phyloP scores from a whole-genome alignment of 2,888 invertebrate species.

The Troides oblongomaculatus region DNA sequence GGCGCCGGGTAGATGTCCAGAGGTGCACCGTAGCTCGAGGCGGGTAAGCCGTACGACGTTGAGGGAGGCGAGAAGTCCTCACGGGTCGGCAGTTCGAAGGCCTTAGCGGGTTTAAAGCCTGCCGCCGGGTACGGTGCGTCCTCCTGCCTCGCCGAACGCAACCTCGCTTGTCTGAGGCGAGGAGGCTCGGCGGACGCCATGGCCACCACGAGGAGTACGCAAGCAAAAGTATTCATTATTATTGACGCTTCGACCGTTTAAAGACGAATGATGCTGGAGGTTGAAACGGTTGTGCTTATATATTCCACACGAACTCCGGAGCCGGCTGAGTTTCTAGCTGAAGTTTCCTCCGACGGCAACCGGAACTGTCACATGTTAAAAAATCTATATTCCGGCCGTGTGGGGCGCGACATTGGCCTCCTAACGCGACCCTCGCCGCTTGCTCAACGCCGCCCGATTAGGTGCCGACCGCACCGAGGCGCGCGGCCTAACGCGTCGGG shows the following conservation, averaged over 20 bases:
- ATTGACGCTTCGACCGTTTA: constrained; percentile 53
- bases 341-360: constrained; percentile 67
- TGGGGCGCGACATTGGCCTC: constrained; percentile 72
- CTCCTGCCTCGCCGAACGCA: constrained; percentile 58
- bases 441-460: constrained; percentile 70
- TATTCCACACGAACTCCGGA: constrained; percentile 50
- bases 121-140: constrained; percentile 65
- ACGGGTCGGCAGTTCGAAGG: constrained; percentile 63
- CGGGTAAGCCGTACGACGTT: constrained; percentile 64
- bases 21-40: constrained; percentile 67
- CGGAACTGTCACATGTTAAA: constrained; percentile 50
- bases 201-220: constrained; percentile 57
- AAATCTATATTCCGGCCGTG: constrained; percentile 68
- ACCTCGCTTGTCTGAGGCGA: constrained; percentile 51
- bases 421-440: constrained; percentile 49
- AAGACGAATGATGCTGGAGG: constrained; percentile 67
- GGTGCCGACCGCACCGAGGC: constrained; percentile 37
- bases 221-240: constrained; percentile 62
- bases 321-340: constrained; percentile 40
- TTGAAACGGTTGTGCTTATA: constrained; percentile 50
- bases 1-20: constrained; percentile 60
- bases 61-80: constrained; percentile 58
- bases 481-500: neutral
- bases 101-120: constrained; percentile 59
- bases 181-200: constrained; percentile 63